Evolutionary conservation across 1,140 invertebrate genomes (phyloP).

Genomic region (Drosophila sucinea): DNA sequence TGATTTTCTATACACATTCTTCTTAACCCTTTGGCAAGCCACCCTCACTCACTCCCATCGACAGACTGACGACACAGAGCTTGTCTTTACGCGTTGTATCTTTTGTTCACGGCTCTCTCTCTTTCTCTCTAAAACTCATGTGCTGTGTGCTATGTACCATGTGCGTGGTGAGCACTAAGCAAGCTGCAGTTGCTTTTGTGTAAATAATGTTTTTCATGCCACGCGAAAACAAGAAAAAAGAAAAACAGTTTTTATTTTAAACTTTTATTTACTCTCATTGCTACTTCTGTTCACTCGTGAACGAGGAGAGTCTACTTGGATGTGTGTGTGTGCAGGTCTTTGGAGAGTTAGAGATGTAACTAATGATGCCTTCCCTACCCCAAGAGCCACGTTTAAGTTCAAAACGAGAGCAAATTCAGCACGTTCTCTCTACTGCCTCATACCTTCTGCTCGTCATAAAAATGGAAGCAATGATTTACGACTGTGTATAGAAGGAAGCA

Average conservation of each 20-base stretch:
- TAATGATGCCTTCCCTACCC: conserved; percentile 54
- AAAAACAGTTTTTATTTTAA: conserved; percentile 67
- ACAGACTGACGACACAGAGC: conserved; percentile 34
- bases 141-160: conserved; percentile 42
- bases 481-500: conserved; percentile 2
- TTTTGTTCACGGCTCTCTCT: conserved; percentile 68
- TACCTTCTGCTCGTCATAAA: conserved; percentile 30
- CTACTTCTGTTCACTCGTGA: conserved; percentile 9
- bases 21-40: conserved; percentile 70
- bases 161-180: not conserved
- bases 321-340: not conserved
- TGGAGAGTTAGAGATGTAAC: conserved; percentile 51
- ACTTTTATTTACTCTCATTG: conserved; percentile 70
- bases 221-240: conserved; percentile 33
- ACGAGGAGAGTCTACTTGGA: not conserved
- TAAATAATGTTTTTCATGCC: conserved; percentile 72
- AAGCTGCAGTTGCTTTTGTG: conserved; percentile 39
- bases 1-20: conserved; percentile 61
- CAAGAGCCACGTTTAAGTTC: conserved; percentile 45
- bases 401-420: conserved; percentile 79
- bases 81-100: conserved; percentile 64
- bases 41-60: conserved; percentile 15
- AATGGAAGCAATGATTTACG: conserved; percentile 57
- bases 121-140: conserved; percentile 64
- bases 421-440: conserved; percentile 43